phyloP scores from a whole-genome alignment of 1,140 invertebrate genomes.

The Nephotettix cincticeps region DNA sequence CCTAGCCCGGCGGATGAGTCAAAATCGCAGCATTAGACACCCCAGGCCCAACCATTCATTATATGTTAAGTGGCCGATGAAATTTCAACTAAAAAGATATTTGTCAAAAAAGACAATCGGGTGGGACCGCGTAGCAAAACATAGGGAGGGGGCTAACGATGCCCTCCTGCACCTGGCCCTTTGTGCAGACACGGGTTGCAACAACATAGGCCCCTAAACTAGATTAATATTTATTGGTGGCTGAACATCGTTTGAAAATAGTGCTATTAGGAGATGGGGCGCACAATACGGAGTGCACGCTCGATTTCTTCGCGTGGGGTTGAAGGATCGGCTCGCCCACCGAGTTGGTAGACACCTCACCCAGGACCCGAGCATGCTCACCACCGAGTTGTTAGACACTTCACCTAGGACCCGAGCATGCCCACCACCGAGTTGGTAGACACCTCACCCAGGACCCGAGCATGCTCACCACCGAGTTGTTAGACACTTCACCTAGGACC shows the following conservation, averaged over 20 bases:
- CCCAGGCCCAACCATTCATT: constrained; percentile 6
- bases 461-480: too few relatives aligned
- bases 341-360: too few relatives aligned
- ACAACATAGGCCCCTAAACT: constrained; percentile 7
- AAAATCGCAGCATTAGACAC: not conserved
- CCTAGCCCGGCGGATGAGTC: too few relatives aligned
- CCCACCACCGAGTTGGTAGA: too few relatives aligned
- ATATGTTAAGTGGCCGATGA: constrained; percentile 23
- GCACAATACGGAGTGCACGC: not conserved
- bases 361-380: too few relatives aligned
- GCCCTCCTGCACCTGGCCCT: not conserved
- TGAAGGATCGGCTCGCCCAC: too few relatives aligned
- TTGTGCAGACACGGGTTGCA: constrained; percentile 5
- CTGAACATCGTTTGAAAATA: constrained; percentile 20
- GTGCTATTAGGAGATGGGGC: not conserved
- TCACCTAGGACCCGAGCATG: too few relatives aligned
- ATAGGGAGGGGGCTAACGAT: not conserved
- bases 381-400: too few relatives aligned
- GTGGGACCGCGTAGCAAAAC: constrained; percentile 15
- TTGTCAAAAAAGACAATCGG: constrained; percentile 15
- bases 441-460: too few relatives aligned
- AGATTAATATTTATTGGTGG: constrained; percentile 23
- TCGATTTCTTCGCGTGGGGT: not conserved
- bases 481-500: too few relatives aligned
- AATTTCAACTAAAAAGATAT: constrained; percentile 24